Evolutionary conservation across 2,113 vertebrate species (phyloP).

Genomic region (Asarcornis scutulata): DNA sequence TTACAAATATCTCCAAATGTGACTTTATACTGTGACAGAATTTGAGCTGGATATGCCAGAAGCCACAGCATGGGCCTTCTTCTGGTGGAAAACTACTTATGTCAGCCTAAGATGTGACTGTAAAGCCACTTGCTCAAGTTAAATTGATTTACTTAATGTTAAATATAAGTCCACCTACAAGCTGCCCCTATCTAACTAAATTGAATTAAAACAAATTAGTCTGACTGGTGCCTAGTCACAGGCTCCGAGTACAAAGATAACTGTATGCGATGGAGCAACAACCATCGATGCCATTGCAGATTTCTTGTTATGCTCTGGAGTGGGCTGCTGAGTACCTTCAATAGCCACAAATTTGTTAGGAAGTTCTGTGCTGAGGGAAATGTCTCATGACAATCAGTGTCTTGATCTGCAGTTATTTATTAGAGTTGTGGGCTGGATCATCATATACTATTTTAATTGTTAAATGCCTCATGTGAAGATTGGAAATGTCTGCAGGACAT

Average conservation of each 20-base stretch:
- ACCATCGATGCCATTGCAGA: neutral
- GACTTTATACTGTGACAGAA: neutral
- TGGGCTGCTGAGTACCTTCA: neutral
- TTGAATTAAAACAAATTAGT: constrained; percentile 37
- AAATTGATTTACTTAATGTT: constrained; percentile 27
- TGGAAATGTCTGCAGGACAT: neutral
- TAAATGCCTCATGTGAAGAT: neutral
- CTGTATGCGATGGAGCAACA: neutral
- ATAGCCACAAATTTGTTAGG: neutral
- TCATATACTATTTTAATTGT: neutral
- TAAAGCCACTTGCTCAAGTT: neutral
- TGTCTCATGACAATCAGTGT: neutral
- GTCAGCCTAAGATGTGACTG: neutral
- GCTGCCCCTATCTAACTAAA: neutral
- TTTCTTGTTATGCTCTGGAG: neutral
- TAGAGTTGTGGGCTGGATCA: neutral
- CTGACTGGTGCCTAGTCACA: constrained; percentile 25
- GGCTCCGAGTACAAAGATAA: neutral
- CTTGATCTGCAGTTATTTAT: neutral
- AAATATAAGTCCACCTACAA: constrained; percentile 7
- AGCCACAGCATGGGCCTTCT: neutral
- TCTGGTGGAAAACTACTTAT: neutral
- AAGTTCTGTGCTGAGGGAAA: neutral
- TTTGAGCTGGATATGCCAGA: neutral
- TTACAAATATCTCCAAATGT: neutral